Conservation (phyloP, 2,888 invertebrate genomes). For the Acleris literana region DNA sequence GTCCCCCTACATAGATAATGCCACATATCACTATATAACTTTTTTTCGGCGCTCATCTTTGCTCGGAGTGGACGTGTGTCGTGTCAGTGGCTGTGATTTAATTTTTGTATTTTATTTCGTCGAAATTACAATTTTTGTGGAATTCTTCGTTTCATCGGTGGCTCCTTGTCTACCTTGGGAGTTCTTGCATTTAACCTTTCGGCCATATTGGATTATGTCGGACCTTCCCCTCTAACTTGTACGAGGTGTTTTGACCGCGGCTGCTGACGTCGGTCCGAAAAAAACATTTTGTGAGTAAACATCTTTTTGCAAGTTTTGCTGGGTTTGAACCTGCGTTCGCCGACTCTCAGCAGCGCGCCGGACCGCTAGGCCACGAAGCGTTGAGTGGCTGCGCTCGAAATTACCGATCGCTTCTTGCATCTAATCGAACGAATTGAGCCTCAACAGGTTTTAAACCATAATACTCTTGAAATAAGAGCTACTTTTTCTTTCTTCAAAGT, state of each 20-base stretch:
- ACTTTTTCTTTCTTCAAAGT: neutral
- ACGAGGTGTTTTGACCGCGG: neutral
- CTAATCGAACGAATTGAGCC: neutral
- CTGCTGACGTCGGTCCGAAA: neutral
- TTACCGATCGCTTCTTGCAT: neutral
- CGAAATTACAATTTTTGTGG: neutral
- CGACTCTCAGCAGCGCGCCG: neutral
- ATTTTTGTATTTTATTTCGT: neutral
- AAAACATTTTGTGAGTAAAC: neutral
- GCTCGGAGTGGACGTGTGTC: neutral
- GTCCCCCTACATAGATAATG: too few relatives aligned
- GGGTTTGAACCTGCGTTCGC: neutral
- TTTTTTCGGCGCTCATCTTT: neutral
- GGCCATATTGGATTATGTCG: conserved; percentile 4
- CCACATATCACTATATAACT: too few relatives aligned
- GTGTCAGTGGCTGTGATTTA: neutral
- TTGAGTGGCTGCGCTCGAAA: neutral
- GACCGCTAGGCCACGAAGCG: neutral
- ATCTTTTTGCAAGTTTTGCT: neutral
- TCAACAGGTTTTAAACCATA: neutral
- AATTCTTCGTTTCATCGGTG: neutral
- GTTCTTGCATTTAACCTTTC: neutral
- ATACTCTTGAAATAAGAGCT: neutral
- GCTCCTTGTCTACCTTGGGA: conserved; percentile 2
- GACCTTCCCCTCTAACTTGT: neutral